These are phyloP conservation scores for Operophtera brumata DNA, from an alignment of 2,888 invertebrate species.

Conservation along the genomic window DNA sequence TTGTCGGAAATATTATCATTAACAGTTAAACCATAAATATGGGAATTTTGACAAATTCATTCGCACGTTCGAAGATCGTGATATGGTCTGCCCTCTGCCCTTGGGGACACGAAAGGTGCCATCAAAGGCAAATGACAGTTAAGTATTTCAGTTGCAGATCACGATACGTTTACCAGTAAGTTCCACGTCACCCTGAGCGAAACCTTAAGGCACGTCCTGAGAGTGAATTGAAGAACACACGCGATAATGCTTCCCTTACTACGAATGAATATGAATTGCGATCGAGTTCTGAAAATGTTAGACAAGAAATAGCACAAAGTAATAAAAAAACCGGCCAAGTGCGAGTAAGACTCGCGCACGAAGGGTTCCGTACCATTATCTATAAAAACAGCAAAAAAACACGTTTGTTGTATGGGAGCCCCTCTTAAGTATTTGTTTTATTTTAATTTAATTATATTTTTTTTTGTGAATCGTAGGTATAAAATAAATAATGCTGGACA, in stretches of 20 bases:
- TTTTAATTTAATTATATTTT: too few species aligned
- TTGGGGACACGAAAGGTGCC: slow-evolving; percentile 42
- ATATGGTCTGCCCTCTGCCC: slow-evolving; percentile 38
- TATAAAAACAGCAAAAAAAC: too few species aligned
- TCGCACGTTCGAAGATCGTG: slow-evolving; percentile 33
- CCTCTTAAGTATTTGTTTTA: too few species aligned
- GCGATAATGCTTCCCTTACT: slow-evolving; percentile 43
- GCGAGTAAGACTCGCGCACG: too few species aligned
- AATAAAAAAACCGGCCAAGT: too few species aligned
- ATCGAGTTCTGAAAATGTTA: slow-evolving; percentile 9
- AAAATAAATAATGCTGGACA: too few species aligned
- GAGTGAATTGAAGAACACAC: slow-evolving; percentile 46
- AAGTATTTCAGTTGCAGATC: slow-evolving; percentile 48
- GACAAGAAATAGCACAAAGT: not conserved
- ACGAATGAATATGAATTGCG: slow-evolving; percentile 15
- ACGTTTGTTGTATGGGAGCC: too few species aligned
- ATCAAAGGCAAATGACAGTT: slow-evolving; percentile 51
- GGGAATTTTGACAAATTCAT: slow-evolving; percentile 22
- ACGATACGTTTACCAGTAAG: slow-evolving; percentile 44
- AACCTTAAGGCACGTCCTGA: slow-evolving; percentile 48
- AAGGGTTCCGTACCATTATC: too few species aligned
- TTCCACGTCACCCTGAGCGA: slow-evolving; percentile 50
- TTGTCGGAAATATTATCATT: not conserved
- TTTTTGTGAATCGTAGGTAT: too few species aligned
- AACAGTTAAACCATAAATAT: slow-evolving; percentile 2